Evolutionary conservation across 2,888 invertebrate species (phyloP).

Genomic region (Drosophila putrida): DNA sequence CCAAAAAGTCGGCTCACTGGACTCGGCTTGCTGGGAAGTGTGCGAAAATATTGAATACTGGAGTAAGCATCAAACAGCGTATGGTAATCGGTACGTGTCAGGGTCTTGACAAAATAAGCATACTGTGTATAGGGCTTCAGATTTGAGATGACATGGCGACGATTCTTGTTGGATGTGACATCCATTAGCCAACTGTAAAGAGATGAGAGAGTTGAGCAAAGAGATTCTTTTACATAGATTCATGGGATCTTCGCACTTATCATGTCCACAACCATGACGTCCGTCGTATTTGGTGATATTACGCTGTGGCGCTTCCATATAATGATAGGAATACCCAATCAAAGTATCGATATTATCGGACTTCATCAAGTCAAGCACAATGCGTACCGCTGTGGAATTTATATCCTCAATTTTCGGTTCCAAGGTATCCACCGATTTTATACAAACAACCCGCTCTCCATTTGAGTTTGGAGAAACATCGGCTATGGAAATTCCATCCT

Average conservation of each 20-base stretch:
- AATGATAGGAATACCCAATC: conserved; percentile 95
- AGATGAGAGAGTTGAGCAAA: not conserved
- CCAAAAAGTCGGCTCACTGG: conserved; percentile 77
- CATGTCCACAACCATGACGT: conserved; percentile 95
- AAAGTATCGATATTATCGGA: conserved; percentile 90
- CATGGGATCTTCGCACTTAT: conserved; percentile 86
- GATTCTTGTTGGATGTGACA: conserved; percentile 79
- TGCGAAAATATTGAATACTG: conserved; percentile 92
- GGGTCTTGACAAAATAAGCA: conserved; percentile 96
- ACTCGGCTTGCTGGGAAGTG: conserved; percentile 86
- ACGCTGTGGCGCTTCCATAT: conserved; percentile 90
- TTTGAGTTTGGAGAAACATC: conserved; percentile 89
- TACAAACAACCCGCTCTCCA: conserved; percentile 95
- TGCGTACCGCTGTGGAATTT: conserved; percentile 86
- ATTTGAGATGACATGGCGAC: conserved; percentile 88
- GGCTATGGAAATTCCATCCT: conserved; percentile 56
- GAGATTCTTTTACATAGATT: not conserved
- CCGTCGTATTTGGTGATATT: conserved; percentile 95
- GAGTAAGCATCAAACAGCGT: conserved; percentile 91
- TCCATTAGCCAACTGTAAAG: conserved; percentile 89
- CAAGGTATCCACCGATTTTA: conserved; percentile 39
- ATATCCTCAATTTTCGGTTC: conserved; percentile 84
- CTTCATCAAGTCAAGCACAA: conserved; percentile 89
- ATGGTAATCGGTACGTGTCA: conserved; percentile 92
- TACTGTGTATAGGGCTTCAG: conserved; percentile 96